Evolutionary conservation across 2,797 vertebrate species (phyloP).

Genomic region (Diglossa cyanea): DNA sequence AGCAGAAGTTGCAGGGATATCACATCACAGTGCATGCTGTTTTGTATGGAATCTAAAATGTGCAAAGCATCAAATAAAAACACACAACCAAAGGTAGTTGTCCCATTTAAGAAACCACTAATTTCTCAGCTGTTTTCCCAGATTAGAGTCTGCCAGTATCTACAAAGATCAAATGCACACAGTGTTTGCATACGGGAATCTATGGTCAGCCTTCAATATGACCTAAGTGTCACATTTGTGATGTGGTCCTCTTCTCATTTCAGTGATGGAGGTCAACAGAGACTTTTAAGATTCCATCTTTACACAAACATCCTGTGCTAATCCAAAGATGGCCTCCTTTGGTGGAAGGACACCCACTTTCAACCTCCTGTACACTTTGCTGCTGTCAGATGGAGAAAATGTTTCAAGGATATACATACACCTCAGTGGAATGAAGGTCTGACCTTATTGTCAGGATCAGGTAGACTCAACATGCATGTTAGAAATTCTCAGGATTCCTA

Average conservation of each 20-base stretch:
- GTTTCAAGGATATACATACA: neutral
- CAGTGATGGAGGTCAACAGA: neutral
- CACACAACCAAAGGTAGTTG: neutral
- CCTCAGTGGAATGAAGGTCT: neutral
- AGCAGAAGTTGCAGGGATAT: neutral
- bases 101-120: neutral
- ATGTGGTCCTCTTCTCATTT: neutral
- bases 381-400: neutral
- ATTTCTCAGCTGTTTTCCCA: neutral
- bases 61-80: neutral
- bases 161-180: neutral
- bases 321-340: neutral
- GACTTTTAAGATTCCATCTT: neutral
- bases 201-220: neutral
- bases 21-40: neutral
- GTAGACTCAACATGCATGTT: neutral
- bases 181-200: neutral
- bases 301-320: neutral
- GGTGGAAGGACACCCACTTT: neutral
- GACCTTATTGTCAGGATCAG: neutral
- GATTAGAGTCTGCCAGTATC: neutral
- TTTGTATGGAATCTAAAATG: neutral
- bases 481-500: neutral
- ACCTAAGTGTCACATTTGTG: neutral
- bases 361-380: neutral